phyloP scores from a whole-genome alignment of 1,140 invertebrate genomes.

The Diorhabda carinulata region DNA sequence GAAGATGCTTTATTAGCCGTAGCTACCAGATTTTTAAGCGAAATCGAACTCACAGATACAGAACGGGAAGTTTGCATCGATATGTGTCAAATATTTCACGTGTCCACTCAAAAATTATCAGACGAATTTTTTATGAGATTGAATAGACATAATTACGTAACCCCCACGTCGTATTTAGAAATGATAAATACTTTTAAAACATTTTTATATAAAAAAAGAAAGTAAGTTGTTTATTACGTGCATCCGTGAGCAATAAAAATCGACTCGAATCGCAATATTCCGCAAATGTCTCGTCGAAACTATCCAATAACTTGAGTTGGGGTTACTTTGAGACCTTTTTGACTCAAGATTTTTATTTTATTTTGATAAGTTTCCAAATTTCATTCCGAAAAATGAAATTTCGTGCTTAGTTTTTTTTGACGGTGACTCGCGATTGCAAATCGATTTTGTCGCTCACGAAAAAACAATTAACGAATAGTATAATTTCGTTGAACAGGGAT shows the following conservation, averaged over 20 bases:
- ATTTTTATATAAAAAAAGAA: slow-evolving; percentile 72
- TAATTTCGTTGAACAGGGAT: too few species aligned
- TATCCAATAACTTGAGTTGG: too few species aligned
- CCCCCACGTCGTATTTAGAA: slow-evolving; percentile 91
- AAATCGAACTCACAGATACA: slow-evolving; percentile 73
- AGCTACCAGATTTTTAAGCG: slow-evolving; percentile 80
- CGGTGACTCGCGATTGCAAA: too few species aligned
- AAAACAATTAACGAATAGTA: too few species aligned
- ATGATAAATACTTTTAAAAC: slow-evolving; percentile 87
- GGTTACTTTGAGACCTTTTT: too few species aligned
- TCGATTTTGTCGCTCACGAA: too few species aligned
- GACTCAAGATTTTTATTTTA: too few species aligned
- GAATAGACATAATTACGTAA: slow-evolving; percentile 83
- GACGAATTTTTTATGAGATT: slow-evolving; percentile 67
- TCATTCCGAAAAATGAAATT: too few species aligned
- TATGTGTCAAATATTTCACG: slow-evolving; percentile 90
- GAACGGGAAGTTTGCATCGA: slow-evolving; percentile 71
- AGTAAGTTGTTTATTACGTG: slow-evolving; percentile 49
- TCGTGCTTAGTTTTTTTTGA: too few species aligned
- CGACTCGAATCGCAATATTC: too few species aligned
- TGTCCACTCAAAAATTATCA: slow-evolving; percentile 74
- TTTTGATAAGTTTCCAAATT: too few species aligned
- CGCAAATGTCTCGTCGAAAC: too few species aligned
- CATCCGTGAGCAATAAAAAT: background rate
- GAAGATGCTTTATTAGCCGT: slow-evolving; percentile 89